Base-by-base conservation (phyloP, 2,797 vertebrate genomes). In the Psittacula derbiana region DNA sequence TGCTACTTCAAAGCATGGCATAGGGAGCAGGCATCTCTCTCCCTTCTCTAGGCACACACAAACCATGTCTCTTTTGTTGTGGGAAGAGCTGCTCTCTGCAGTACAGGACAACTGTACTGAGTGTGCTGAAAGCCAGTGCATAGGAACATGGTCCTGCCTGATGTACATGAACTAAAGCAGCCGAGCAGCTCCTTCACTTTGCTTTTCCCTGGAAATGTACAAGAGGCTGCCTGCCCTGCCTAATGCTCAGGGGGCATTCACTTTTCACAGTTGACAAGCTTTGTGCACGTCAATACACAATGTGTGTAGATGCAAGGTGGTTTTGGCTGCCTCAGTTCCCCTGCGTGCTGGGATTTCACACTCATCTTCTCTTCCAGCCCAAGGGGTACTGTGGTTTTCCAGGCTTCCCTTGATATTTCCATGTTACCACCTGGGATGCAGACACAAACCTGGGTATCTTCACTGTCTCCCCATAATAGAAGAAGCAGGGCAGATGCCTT, bases 251-350 rank as follows among this genome's bases (percentile, higher is more conserved):
- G 19, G 70, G 28, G n/a, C 41, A 50, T 65, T 55, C 7, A 2
- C 11, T 82, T 75, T 50, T 36, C 46, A 70, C 57, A 86, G 57
- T 27, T 43, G 52, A 46, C 41, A 60, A 73, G 23, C 27, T 67
- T 27, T 0, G 0, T 61, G 58, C 24, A 19, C 0, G 0, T 47
- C 60, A 23, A 47, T 6, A 38, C 0, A 0, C 11, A 30, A 21
- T 2, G 19, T 16, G 7, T 4, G 19, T 7, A 58, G 40, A 41
- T 55, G 28, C 12, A 41, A 67, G 60, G 65, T 52, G 4, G 15
- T 47, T 78, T 62, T 24, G 31, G 30, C 53, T 67, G 75, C 33
- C 49, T 28, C n/a, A 19, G 70, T 33, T 50, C 50, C 65, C 25
- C 50, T 44, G 30, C 4, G 17, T 18, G 8, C 30, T 10, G 19